phyloP scores from a whole-genome alignment of 2,113 vertebrate genomes.

The Xenopus borealis region DNA sequence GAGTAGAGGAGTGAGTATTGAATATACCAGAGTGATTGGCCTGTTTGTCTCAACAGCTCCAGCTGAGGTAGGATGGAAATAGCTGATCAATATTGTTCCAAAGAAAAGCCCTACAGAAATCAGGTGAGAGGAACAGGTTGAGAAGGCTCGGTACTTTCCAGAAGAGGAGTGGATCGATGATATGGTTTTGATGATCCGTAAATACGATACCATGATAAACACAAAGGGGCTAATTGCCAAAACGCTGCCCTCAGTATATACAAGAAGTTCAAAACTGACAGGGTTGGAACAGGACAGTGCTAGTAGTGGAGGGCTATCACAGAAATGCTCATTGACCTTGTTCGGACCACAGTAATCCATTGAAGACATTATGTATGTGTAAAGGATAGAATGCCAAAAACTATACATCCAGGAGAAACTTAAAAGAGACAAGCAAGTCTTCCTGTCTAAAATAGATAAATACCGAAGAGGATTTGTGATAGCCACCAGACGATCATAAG shows the following conservation, averaged over 20 bases:
- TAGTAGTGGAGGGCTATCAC: not conserved
- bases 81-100: not conserved
- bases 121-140: conserved; percentile 18
- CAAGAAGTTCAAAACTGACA: not conserved
- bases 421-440: too few relatives aligned
- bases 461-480: not conserved
- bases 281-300: not conserved
- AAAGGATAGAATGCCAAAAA: not conserved
- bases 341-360: not conserved
- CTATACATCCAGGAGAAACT: too few relatives aligned
- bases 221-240: conserved; percentile 13
- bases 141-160: conserved; percentile 7
- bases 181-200: not conserved
- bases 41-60: not conserved
- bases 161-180: not conserved
- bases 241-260: conserved; percentile 3
- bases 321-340: not conserved
- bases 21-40: not conserved
- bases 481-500: not conserved
- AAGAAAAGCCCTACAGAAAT: conserved; percentile 13
- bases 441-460: too few relatives aligned
- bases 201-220: not conserved
- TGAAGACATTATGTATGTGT: not conserved
- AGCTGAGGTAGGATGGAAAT: not conserved
- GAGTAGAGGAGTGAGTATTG: not conserved